Conservation (phyloP, 2,888 invertebrate genomes). For the Tetrapedia diversipes region DNA sequence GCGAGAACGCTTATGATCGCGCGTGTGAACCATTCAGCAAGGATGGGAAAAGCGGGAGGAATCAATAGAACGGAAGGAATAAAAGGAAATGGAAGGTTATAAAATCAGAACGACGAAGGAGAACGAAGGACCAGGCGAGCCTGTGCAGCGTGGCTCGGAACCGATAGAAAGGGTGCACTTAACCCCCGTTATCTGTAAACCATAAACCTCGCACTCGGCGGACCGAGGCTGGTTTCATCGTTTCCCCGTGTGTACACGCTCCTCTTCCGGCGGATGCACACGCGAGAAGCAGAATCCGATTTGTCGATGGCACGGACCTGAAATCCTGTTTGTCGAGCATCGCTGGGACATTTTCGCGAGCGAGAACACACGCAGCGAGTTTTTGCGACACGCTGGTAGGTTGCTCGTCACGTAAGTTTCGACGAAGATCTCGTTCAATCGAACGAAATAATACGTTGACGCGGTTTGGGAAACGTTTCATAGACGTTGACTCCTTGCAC, state of each 20-base stretch:
- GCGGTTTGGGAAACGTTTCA: too few relatives aligned
- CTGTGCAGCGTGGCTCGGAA: conserved; percentile 20
- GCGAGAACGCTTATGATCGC: not conserved
- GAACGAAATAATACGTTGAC: not conserved
- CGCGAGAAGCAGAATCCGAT: conserved; percentile 43
- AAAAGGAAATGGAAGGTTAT: conserved; percentile 44
- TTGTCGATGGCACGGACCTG: conserved; percentile 28
- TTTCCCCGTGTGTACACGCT: conserved; percentile 46
- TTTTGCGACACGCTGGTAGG: not conserved
- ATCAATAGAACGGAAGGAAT: conserved; percentile 36
- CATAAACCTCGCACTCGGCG: conserved; percentile 65
- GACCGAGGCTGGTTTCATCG: conserved; percentile 36
- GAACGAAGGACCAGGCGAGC: not conserved
- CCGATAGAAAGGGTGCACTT: conserved; percentile 58
- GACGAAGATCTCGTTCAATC: not conserved
- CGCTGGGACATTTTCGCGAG: conserved; percentile 4
- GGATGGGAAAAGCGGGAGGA: not conserved
- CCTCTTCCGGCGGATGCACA: conserved; percentile 37
- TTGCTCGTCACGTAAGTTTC: too few relatives aligned
- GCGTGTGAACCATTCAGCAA: not conserved
- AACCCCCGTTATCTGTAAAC: conserved; percentile 71
- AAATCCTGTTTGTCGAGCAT: conserved; percentile 40
- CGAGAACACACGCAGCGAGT: conserved; percentile 4
- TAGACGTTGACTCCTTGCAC: too few relatives aligned
- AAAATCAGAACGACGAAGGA: conserved; percentile 43